Evolutionary conservation across 2,797 vertebrate species (phyloP), one percentile per base, ranked within the genome.

Genomic region (Ammospiza maritima): DNA sequence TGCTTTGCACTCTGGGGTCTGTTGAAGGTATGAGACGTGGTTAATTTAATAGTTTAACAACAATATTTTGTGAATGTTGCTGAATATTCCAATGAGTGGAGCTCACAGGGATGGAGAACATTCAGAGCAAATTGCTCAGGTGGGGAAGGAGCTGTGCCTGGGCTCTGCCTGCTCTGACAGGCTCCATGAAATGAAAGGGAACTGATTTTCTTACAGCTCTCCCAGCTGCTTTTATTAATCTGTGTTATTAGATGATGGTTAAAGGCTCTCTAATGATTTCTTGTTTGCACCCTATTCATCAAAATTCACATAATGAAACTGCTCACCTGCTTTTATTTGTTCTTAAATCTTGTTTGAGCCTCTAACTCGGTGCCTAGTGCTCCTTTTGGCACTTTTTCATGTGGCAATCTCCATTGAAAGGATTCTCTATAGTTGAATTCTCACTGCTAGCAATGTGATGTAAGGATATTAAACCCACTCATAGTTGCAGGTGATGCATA

Each of bases 251-350:
- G 74, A 77, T 76, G 76, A 53, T 80, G 72, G 79, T 84, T 88
- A 73, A 89, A 89, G 77, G 75, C 70, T 95, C 92, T 96, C 73
- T 93, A 85, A 95, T 94, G 94, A 56, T 76, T 87, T 60, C 89
- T 94, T 92, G 72, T 95, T 97, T 92, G 75, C 64, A 80, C 84
- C 56, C 72, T 96, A 40, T 96, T 97, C 88, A 94, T 94, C 93
- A 94, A 94, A 95, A 93, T 92, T 80, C 91, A 77, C 84, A 34
- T 94, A 94, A 86, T 56, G 25, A 25, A 69, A 22, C 79, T 69
- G 42, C 94, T 96, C 34, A 19, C 53, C 51, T 83, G 50, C 48
- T 93, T 95, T 91, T 92, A 83, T 94, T 95, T 94, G 34, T 81
- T 94, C 78, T 88, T 88, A 92, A 92, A 81, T 90, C 80, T 97